A percentile compares a stretch with the other conserved stretches of the same genome.
phyloP scores from a whole-genome alignment of 2,888 invertebrate species.

The Monopis laevigella region DNA sequence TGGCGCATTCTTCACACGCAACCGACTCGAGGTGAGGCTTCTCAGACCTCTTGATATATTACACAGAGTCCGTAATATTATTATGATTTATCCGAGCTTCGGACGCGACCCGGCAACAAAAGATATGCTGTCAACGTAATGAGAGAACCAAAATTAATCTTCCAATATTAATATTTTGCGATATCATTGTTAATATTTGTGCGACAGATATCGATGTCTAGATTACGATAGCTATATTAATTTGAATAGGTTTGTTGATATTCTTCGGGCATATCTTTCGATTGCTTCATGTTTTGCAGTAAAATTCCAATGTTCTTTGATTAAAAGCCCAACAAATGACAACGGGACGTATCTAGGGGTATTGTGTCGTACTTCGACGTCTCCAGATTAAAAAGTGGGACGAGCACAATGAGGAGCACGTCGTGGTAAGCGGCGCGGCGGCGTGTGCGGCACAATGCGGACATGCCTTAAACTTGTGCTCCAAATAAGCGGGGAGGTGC shows the following conservation, averaged over 20 bases:
- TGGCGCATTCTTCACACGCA: constrained; percentile 26
- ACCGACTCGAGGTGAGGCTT: constrained; percentile 25
- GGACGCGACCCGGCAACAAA: constrained; percentile 34
- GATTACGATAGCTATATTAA: not conserved
- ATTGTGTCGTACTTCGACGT: constrained; percentile 57
- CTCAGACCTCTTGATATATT: constrained; percentile 48
- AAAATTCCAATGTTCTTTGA: constrained; percentile 26
- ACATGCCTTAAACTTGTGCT: too few species aligned
- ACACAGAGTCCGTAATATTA: constrained; percentile 45
- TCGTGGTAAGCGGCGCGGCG: too few species aligned
- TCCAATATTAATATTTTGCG: constrained; percentile 28
- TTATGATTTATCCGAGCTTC: constrained; percentile 44
- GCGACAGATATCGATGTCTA: not conserved
- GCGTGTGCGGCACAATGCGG: too few species aligned
- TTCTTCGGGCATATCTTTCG: not conserved
- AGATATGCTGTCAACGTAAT: constrained; percentile 35
- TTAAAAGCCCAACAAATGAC: constrained; percentile 45
- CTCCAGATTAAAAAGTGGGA: constrained; percentile 60
- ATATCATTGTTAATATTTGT: constrained; percentile 6
- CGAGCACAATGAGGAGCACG: constrained; percentile 28
- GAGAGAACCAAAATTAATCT: constrained; percentile 38
- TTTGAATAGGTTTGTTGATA: not conserved
- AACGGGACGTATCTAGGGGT: constrained; percentile 40
- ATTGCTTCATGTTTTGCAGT: constrained; percentile 2
- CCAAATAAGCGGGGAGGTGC: too few species aligned